phyloP scores from a whole-genome alignment of 2,888 invertebrate genomes.

The Frankliniella intonsa region DNA sequence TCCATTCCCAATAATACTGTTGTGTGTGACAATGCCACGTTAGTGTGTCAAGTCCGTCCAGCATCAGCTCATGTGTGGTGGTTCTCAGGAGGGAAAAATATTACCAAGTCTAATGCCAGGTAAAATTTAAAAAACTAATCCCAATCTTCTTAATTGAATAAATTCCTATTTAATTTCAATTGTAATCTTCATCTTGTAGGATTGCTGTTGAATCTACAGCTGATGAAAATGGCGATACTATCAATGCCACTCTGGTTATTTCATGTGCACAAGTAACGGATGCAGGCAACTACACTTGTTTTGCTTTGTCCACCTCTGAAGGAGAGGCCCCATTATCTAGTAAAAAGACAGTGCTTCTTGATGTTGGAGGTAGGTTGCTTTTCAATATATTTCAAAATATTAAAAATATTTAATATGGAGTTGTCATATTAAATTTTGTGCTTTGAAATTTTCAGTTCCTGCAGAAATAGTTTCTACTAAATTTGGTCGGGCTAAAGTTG shows the following conservation, averaged over 20 bases:
- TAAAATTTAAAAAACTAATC: constrained; percentile 40
- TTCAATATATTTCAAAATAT: not conserved
- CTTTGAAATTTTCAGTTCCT: constrained; percentile 46
- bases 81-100: constrained; percentile 54
- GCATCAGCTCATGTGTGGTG: constrained; percentile 47
- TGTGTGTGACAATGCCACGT: constrained; percentile 33
- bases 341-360: constrained; percentile 33
- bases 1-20: constrained; percentile 15
- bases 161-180: not conserved
- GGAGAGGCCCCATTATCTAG: constrained; percentile 39
- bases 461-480: constrained; percentile 50
- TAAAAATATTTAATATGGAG: constrained; percentile 35
- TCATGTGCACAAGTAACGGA: constrained; percentile 44
- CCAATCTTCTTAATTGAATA: constrained; percentile 13
- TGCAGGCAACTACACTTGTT: constrained; percentile 58
- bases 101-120: constrained; percentile 51
- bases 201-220: constrained; percentile 34
- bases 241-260: constrained; percentile 34
- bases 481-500: constrained; percentile 51
- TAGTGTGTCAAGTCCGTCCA: constrained; percentile 33
- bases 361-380: constrained; percentile 35
- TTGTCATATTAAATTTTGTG: constrained; percentile 45
- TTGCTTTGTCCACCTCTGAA: constrained; percentile 48
- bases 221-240: constrained; percentile 30
- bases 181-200: not conserved